Percentiles rank a stretch among this genome's conserved stretches.
phyloP scores from a whole-genome alignment of 2,888 invertebrate species.

The Hermaeophaga mercurialis region DNA sequence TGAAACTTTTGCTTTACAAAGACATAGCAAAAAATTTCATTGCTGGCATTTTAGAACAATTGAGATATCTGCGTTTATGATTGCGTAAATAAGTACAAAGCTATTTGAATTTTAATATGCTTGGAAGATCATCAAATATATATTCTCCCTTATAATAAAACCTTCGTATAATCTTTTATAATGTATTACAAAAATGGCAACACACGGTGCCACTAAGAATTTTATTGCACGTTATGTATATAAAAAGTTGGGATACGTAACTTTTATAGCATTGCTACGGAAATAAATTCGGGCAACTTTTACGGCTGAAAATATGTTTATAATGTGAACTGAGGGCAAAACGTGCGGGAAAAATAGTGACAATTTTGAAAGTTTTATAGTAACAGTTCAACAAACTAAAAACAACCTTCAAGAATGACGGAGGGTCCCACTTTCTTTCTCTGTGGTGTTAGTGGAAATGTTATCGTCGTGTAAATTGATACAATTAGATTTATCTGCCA shows the following conservation, averaged over 20 bases:
- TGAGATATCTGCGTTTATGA: too few relatives aligned
- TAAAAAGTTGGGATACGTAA: background rate
- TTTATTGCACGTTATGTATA: slow-evolving; percentile 2
- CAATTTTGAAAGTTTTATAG: background rate
- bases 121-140: too few relatives aligned
- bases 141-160: too few relatives aligned
- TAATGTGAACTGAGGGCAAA: background rate
- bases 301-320: slow-evolving; percentile 2
- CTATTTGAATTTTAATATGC: too few relatives aligned
- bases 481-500: background rate
- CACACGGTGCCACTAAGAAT: background rate
- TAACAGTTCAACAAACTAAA: background rate
- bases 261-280: background rate
- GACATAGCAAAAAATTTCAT: background rate
- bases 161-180: background rate
- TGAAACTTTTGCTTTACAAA: background rate
- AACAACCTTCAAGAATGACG: background rate
- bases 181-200: background rate
- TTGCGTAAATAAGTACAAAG: too few relatives aligned
- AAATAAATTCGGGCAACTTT: slow-evolving; percentile 4
- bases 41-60: too few relatives aligned
- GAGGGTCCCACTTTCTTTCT: background rate
- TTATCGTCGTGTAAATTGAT: background rate
- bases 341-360: background rate
- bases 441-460: background rate